Evolutionary conservation across 2,797 vertebrate species (phyloP).

Genomic region (Aphelocoma californica): DNA sequence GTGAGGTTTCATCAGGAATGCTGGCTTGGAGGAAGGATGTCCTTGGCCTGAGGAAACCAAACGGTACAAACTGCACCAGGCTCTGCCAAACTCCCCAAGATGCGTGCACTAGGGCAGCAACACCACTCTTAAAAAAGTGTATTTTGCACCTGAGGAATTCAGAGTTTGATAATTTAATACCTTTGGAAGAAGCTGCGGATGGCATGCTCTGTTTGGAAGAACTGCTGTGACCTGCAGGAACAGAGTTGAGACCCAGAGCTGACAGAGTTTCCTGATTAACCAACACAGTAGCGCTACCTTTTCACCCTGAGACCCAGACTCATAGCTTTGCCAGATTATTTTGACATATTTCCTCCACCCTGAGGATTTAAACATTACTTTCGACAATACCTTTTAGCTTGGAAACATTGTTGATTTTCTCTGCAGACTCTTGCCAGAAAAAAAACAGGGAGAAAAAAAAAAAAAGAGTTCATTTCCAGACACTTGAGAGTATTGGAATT

Average conservation of each 20-base stretch:
- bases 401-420: background rate
- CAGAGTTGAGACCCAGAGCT: background rate
- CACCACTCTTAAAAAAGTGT: fast-evolving
- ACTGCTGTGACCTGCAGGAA: background rate
- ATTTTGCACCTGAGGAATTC: background rate
- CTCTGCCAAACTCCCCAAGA: background rate
- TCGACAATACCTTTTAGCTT: background rate
- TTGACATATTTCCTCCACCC: background rate
- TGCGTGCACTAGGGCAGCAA: background rate
- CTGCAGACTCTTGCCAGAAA: background rate
- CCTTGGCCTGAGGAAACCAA: background rate
- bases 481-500: background rate
- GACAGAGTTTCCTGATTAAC: background rate
- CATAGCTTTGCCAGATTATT: background rate
- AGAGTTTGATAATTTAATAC: background rate
- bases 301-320: background rate
- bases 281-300: background rate
- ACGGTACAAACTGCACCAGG: background rate
- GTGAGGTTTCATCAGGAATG: background rate
- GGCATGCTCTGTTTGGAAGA: background rate
- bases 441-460: background rate
- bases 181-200: background rate
- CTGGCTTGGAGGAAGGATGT: background rate
- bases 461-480: background rate
- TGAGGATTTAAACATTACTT: conserved; percentile 1